phyloP scores from a whole-genome alignment of 2,113 vertebrate genomes.

The Coracopsis vasa region DNA sequence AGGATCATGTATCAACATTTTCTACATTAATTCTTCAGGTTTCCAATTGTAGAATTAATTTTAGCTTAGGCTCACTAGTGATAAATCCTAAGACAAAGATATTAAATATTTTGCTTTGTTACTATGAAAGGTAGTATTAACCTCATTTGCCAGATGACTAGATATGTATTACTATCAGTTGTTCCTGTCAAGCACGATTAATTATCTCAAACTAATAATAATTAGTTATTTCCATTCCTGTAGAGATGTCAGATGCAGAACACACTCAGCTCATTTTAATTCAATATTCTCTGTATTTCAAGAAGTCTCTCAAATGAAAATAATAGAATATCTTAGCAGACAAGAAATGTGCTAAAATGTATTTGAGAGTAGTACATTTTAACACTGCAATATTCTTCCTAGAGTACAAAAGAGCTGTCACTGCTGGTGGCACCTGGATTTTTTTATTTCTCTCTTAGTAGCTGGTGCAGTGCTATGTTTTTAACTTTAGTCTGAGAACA shows the following conservation, averaged over 20 bases:
- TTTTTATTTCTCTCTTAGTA: background rate
- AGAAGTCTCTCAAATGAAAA: background rate
- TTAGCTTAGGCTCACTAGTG: background rate
- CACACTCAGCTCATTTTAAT: background rate
- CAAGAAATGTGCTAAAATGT: background rate
- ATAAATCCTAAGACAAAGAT: background rate
- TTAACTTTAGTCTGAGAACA: background rate
- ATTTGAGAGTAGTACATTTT: background rate
- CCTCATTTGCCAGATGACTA: background rate
- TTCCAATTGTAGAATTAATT: background rate
- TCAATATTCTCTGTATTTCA: background rate
- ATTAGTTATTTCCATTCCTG: slow-evolving; percentile 4
- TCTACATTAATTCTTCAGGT: background rate
- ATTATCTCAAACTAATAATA: background rate
- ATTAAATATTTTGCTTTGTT: background rate
- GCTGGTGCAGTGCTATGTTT: background rate
- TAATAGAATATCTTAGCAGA: background rate
- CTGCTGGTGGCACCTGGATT: background rate
- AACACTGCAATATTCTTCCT: background rate
- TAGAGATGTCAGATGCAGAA: background rate
- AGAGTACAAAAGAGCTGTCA: background rate
- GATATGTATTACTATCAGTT: background rate
- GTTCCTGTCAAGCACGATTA: background rate
- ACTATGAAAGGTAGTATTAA: background rate
- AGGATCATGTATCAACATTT: background rate